Evolutionary conservation across 1,140 invertebrate genomes (phyloP), one percentile per base, ranked within the genome.

Genomic region (Procambarus clarkii): DNA sequence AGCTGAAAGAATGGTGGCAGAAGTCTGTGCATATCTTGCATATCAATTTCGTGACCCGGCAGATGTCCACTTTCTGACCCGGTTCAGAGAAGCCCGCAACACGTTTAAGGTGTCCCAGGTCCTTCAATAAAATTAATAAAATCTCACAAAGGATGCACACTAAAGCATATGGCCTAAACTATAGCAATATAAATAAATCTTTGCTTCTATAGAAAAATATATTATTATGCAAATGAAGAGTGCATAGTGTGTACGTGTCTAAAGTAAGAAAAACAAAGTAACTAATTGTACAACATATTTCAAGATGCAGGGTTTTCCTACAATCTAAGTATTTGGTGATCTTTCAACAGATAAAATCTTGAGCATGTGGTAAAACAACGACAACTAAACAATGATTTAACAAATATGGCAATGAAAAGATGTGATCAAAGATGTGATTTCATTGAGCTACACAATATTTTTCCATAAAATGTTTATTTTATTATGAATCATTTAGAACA

Each of bases 81-180:
- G 74, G 82, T 60, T 85, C 82, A 91, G 77, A 86, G 89, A 91
- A 50, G 89, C 82, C 71, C 89, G 89, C 83, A 91, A 84, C 89
- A 77, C 82, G 82, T 76, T 91, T 78, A 91, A 78, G 82, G 81
- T 91, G 82, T 84, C 89, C 89, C 82, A 85, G 82, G 71, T 85
- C 83, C 89, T 91, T 91, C 89, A 84, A 91, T 58, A 91, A 91
- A 91, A 91, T 85, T 80, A 78, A 85, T 64, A 45, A 60, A 74
- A 79, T 79, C 84, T 83, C 81, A 78, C 81, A 91, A 91, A 86
- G n/a, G 76, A 91, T 77, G 64, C 81, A 87, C 44, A 91, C 82
- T 79, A 83, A 83, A 83, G 69, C 69, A 74, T 34, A 74, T 74
- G 69, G 69, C n/a, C 69, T 74, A 74, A 74, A 74, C 21, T 34